Base-by-base conservation (phyloP, 2,113 vertebrate species). In the Phalacrocorax brasilianus region DNA sequence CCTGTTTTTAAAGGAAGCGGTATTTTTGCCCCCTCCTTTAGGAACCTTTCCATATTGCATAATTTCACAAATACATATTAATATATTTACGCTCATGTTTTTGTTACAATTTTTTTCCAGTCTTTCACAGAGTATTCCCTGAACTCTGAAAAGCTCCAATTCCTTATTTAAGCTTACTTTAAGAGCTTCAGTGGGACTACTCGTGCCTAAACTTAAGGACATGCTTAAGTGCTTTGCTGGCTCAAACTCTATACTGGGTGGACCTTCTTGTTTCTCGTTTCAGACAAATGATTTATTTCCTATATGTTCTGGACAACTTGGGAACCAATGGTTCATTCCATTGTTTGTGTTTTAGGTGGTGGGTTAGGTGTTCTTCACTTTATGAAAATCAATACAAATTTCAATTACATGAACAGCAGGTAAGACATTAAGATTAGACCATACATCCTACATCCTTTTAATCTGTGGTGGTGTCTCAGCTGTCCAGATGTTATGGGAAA, bases 301-400 rank as follows among this genome's bases (percentile, higher is more conserved):
- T 49, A 3, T 76, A 62, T 75, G 33, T 74, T 94, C 63, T 63
- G 44, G 92, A 74, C 65, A 91, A 88, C 59, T 77, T 92, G 67
- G 42, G 33, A 42, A 79, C 55, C 58, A 72, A 27, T 85, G 91
- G 86, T 53, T 91, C 52, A 20, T 94, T 92, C 74, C 38, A 66
- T 67, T 93, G 59, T 94, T 92, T 66, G 44, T 84, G 56, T 74
- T 95, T 91, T 88, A 89, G 74, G 47, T 1, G 5, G 23, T 85
- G 77, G 55, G 10, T 83, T 74, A 81, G 72, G 35, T 96, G 59
- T 93, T 94, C 87, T 88, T 92, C 1, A 2, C 67, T 95, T 88
- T 88, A 88, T 94, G 89, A 94, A 95, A 95, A 93, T 95, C 93
- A 88, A 63, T 90, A 96, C 56, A 87, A 33, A 88, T 90, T 92